Base-by-base conservation (phyloP, 2,888 invertebrate species). In the Drosophila prostipennis region DNA sequence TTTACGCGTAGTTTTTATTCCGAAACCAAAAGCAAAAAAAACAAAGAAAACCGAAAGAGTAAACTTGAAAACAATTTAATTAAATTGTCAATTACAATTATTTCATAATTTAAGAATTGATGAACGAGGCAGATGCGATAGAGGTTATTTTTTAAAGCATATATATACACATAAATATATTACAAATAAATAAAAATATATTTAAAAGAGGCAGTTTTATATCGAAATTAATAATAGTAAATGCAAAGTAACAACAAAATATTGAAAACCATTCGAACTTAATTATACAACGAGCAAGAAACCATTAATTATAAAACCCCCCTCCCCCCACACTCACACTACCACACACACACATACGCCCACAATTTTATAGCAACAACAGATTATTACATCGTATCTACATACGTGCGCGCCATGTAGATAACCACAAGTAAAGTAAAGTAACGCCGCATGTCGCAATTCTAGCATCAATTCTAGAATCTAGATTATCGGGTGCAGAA, bases 241-340 rank as follows among this genome's bases (percentile, higher is more conserved):
- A 71, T 37, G 64, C 61, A 57, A 58, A 74, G 55, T 78, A 76
- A 77, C 79, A 80, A 71, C 70, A 85, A 83, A 83, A 76, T 79
- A 84, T 83, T 84, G 82, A 83, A 88, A 90, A 80, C 78, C 80
- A 90, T 90, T 90, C 90, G 87, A 91, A 90, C 90, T 90, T 89
- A 90, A 90, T 87, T 86, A 90, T 89, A 90, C 90, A 90, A 90
- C 90, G 90, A 90, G 76, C 75, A 78, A 80, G 68, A 61, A 75
- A 79, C 74, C 49, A 65, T 67, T 63, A 76, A 67, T 58, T 59
- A 61, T 64, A 65, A 52, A 64, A 19, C 14, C 60, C 39, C 19
- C 32, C 34, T 51, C 68, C 69, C 72, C 45, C 53, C 39, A 58
- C 43, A 52, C 53, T 53, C 23, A 42, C 42, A 19, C 19, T 7